phyloP scores from a whole-genome alignment of 2,888 invertebrate genomes.

The Mechanitis messenoides region DNA sequence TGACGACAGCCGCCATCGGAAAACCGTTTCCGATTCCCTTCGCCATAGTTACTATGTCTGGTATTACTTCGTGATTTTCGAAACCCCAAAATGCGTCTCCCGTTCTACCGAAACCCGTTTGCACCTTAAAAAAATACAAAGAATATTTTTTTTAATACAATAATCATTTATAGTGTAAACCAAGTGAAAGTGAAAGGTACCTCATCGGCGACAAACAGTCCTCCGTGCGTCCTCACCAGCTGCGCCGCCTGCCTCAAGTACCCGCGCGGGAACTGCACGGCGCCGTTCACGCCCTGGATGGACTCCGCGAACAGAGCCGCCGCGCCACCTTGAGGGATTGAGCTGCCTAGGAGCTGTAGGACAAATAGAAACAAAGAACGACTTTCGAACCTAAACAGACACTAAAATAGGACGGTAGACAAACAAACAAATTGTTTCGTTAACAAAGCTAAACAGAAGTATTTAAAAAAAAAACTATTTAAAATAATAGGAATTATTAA shows the following conservation, averaged over 20 bases:
- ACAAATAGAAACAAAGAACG: neutral
- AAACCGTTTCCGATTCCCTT: conserved; percentile 98
- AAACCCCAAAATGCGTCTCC: conserved; percentile 99
- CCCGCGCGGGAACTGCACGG: conserved; percentile 93
- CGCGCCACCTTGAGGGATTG: conserved; percentile 84
- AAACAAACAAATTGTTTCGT: too few relatives aligned
- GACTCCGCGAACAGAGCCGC: conserved; percentile 96
- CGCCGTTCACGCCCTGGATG: conserved; percentile 97
- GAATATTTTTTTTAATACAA: too few relatives aligned
- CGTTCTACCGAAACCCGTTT: conserved; percentile 96
- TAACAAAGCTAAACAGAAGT: too few relatives aligned
- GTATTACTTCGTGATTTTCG: conserved; percentile 87
- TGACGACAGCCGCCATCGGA: conserved; percentile 96
- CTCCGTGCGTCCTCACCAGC: conserved; percentile 87
- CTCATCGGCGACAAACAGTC: conserved; percentile 94
- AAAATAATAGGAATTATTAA: too few relatives aligned
- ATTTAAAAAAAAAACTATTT: too few relatives aligned
- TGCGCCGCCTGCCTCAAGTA: conserved; percentile 89
- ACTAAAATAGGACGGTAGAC: too few relatives aligned
- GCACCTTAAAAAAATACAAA: conserved; percentile 77
- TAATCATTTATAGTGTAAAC: neutral
- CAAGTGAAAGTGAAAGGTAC: conserved; percentile 50
- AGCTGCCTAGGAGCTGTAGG: conserved; percentile 82
- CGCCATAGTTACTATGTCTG: conserved; percentile 97
- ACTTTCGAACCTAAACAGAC: too few relatives aligned